phyloP scores from a whole-genome alignment of 2,113 vertebrate species.

The Apistogramma diplotaenia region DNA sequence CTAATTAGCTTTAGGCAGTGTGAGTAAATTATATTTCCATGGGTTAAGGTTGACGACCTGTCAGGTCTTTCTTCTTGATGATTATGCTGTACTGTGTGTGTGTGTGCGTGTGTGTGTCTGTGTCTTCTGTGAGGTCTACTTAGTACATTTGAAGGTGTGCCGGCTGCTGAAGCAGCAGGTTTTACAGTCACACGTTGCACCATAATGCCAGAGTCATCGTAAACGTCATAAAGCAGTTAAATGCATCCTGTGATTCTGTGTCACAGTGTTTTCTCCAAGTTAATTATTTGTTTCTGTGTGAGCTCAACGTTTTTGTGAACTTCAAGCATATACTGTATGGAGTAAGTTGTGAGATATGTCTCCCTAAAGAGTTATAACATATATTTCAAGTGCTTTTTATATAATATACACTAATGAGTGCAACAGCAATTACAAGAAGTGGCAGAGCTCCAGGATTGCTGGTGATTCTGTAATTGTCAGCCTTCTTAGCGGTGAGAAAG shows the following conservation, averaged over 20 bases:
- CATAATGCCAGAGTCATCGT: background rate
- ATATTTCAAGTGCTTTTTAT: background rate
- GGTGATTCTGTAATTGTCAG: background rate
- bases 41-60: too few relatives aligned
- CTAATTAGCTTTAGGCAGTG: background rate
- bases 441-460: background rate
- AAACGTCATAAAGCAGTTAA: slow-evolving; percentile 10
- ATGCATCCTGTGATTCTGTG: background rate
- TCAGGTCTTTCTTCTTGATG: too few relatives aligned
- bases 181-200: background rate
- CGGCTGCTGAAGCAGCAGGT: background rate
- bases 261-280: background rate
- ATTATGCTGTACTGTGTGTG: background rate
- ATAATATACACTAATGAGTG: background rate
- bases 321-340: background rate
- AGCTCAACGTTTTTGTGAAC: background rate
- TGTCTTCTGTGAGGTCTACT: background rate
- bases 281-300: background rate
- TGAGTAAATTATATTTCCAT: background rate
- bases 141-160: background rate
- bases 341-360: background rate
- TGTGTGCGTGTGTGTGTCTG: background rate
- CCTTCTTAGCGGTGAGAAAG: background rate
- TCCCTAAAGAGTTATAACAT: background rate
- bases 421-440: background rate